Conservation (phyloP, 2,113 vertebrate genomes). For the Vicugna pacos region DNA sequence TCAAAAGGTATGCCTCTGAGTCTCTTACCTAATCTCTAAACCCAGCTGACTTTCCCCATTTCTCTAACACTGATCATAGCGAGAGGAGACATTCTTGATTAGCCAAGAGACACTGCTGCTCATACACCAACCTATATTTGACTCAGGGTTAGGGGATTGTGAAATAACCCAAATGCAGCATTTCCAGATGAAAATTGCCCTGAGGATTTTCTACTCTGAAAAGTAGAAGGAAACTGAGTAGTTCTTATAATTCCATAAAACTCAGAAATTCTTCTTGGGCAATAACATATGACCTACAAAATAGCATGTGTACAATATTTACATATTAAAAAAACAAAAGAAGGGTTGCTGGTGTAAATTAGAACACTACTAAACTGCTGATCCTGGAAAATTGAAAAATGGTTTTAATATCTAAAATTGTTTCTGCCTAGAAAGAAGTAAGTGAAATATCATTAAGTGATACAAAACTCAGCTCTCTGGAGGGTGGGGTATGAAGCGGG, state of each 20-base stretch:
- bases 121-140: not conserved
- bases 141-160: slow-evolving; percentile 34
- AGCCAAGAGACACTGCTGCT: slow-evolving; percentile 50
- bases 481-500: not conserved
- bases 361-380: not conserved
- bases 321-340: slow-evolving; percentile 14
- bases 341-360: not conserved
- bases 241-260: slow-evolving; percentile 32
- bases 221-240: slow-evolving; percentile 36
- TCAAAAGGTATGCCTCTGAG: slow-evolving; percentile 36
- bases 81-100: slow-evolving; percentile 59
- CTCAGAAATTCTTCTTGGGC: not conserved
- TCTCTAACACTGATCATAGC: slow-evolving; percentile 15
- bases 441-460: not conserved
- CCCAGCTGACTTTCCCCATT: slow-evolving; percentile 64
- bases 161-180: slow-evolving; percentile 29
- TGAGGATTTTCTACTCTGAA: slow-evolving; percentile 48
- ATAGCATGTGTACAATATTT: not conserved
- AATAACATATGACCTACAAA: not conserved
- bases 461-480: not conserved
- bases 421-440: not conserved
- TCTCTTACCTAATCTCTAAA: slow-evolving; percentile 67
- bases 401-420: slow-evolving; percentile 5
- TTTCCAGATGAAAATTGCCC: slow-evolving; percentile 44
- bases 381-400: not conserved